Base-by-base conservation (phyloP, 2,888 invertebrate genomes). In the Andrena trimmerana region DNA sequence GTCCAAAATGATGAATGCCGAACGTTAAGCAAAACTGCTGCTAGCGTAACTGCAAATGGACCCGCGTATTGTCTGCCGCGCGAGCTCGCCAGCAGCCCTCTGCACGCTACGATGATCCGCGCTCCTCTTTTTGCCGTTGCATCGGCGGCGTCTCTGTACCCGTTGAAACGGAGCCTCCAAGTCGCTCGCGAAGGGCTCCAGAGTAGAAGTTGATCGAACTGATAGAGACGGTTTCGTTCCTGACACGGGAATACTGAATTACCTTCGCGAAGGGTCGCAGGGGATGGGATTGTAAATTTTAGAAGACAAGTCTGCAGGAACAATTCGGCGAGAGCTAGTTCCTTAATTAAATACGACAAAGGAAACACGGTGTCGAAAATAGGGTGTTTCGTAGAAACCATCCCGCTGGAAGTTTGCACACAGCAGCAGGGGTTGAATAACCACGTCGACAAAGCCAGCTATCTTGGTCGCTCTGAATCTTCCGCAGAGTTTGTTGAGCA, bases 1-100 rank as follows among this genome's bases (percentile, higher is more conserved):
- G 85, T 87, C 80, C 60, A 68, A 82, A 77, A 89, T 89, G 86
- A 89, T 86, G 81, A 82, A 90, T 84, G 87, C 62, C 86, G 84
- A 86, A 82, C 79, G 78, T 81, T 79, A 83, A 83, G 67, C 74
- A 72, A 81, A 85, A 78, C 84, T 83, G 57, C 8, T 63, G n/a
- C 57, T 29, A 13, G 52, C 78, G 67, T 65, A 68, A 73, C 68
- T 59, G 81, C 80, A 81, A 89, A 86, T 71, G 63, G 60, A 69
- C 71, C 50, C 69, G 72, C 70, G 59, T 57, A 73, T 74, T 76
- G 81, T 71, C 42, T 65, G 70, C 50, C 24, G 74, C 31, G 54
- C 33, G 48, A 62, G 24, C 59, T 62, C 36, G 48, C 73, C 59
- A 67, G 50, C 27, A 31, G 10, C 33, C 63, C 16, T 16, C 20